phyloP scores from a whole-genome alignment of 2,113 vertebrate species.

The Lasiurus borealis region DNA sequence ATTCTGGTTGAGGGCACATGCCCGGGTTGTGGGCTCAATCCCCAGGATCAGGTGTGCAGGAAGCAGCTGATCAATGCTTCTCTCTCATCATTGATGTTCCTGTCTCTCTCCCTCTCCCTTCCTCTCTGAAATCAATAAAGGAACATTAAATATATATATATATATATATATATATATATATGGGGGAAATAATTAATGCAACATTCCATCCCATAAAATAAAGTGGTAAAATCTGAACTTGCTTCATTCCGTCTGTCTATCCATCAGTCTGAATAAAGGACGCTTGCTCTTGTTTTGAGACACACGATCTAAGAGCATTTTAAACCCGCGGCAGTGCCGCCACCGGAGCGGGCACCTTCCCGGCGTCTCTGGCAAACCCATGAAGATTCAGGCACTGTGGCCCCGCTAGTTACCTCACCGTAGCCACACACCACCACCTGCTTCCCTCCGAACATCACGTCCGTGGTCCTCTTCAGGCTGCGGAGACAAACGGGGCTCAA shows the following conservation, averaged over 20 bases:
- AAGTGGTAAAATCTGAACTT: not conserved
- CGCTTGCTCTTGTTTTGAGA: not conserved
- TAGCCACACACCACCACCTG: conserved; percentile 99
- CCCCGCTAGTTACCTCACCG: conserved; percentile 93
- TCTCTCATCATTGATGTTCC: no score
- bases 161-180: no score
- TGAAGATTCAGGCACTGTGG: conserved; percentile 26
- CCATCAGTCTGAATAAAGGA: not conserved
- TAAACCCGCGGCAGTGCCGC: not conserved
- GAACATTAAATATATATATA: no score
- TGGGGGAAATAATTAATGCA: not conserved
- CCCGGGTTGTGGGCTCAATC: no score
- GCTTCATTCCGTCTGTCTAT: not conserved
- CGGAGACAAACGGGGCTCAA: conserved; percentile 79
- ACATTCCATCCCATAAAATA: not conserved
- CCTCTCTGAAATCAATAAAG: no score
- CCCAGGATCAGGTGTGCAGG: no score
- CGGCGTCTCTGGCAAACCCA: not conserved
- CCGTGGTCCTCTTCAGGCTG: conserved; percentile 98
- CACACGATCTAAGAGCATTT: not conserved
- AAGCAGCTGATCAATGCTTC: no score
- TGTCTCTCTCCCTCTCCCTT: no score
- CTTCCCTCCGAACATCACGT: conserved; percentile 99
- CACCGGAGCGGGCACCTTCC: not conserved
- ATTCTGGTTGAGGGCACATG: no score